Evolutionary conservation across 2,888 invertebrate genomes (phyloP), one percentile per base, ranked within the genome.

Genomic region (Mythimna albipuncta): DNA sequence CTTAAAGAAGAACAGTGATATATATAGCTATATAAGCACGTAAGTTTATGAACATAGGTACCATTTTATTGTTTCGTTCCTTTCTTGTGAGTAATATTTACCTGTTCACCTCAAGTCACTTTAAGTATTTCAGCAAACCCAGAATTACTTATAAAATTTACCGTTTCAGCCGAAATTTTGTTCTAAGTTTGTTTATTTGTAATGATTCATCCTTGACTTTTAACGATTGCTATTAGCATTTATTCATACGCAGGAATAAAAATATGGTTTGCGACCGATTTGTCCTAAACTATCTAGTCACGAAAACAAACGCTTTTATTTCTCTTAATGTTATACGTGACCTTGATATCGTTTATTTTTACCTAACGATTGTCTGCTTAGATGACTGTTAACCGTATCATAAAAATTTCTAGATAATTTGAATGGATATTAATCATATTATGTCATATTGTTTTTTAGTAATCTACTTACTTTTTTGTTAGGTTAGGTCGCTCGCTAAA

Each of bases 181-280:
- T 66, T 32, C 66, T 79, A 79, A 57, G 72, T 79, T 83, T 75
- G 62, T 78, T 76, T 78, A 82, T 83, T 88, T 87, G 85, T 88
- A 91, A 91, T 91, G 86, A 89, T 89, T 84, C 79, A 89, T 89
- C 89, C 90, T 91, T 91, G 91, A 93, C 88, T 87, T 92, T 89
- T 88, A 89, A 88, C 85, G 86, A 90, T 89, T 72, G 77, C 89
- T 70, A 91, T 94, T 93, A 93, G 87, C 91, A 92, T 94, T 91
- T 87, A 80, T 90, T 88, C 84, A 87, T 87, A 88, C 89, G 89
- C 85, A 86, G 84, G 81, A 88, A 90, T 89, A 90, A 89, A 91
- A 88, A 87, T 75, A 85, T 81, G 76, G 70, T 87, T 89, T 88
- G 87, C 85, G 84, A 89, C 88, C 87, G 88, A 89, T 91, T 89